These are phyloP conservation scores for Enoplolaimus lenunculus DNA, from an alignment of 2,888 invertebrate genomes.

Conservation along the genomic window DNA sequence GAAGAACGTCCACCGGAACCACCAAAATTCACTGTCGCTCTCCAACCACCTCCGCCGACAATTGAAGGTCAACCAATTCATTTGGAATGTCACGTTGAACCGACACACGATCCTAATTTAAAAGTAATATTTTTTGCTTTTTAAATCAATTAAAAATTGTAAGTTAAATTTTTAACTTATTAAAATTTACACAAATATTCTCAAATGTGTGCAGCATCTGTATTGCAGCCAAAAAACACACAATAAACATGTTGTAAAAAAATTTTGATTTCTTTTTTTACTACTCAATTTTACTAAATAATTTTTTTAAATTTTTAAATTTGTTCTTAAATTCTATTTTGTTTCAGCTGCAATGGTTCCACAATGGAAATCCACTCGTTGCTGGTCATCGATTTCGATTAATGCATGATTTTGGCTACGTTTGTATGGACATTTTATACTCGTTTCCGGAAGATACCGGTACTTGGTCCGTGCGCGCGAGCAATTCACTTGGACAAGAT, in stretches of 20 bases:
- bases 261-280: too few species aligned
- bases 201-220: too few species aligned
- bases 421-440: constrained; percentile 45
- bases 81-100: constrained; percentile 89
- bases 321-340: too few species aligned
- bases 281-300: too few species aligned
- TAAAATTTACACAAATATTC: too few species aligned
- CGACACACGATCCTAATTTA: constrained; percentile 55
- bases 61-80: constrained; percentile 77
- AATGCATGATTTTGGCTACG: constrained; percentile 79
- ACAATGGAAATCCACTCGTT: constrained; percentile 62
- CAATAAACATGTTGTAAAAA: too few species aligned
- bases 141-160: too few species aligned
- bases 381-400: constrained; percentile 34
- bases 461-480: constrained; percentile 73
- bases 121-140: too few species aligned
- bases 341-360: constrained; percentile 71
- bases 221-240: too few species aligned
- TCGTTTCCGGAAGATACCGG: constrained; percentile 89
- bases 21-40: constrained; percentile 31
- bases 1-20: constrained; percentile 31
- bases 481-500: constrained; percentile 80
- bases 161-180: too few species aligned
- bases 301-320: too few species aligned
- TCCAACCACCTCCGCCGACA: constrained; percentile 59